Percentiles rank a stretch among this genome's conserved stretches.
phyloP scores from a whole-genome alignment of 2,888 invertebrate species.

The Lycaena phlaeas region DNA sequence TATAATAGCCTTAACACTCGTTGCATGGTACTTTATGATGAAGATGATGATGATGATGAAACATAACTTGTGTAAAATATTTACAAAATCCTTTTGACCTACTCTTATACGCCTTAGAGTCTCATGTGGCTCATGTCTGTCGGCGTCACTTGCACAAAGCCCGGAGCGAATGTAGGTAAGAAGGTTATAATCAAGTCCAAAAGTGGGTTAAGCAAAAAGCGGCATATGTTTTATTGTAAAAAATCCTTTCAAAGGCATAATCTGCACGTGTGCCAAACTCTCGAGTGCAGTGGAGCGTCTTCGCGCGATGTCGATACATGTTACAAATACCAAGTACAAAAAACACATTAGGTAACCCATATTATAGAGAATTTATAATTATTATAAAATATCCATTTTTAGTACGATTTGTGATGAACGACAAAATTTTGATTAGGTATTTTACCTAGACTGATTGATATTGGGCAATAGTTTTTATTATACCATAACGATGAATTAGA shows the following conservation, averaged over 20 bases:
- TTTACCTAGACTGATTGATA: too few relatives aligned
- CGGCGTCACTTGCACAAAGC: conserved; percentile 52
- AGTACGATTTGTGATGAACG: too few relatives aligned
- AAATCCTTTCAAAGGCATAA: conserved; percentile 58
- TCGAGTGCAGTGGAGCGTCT: conserved; percentile 40
- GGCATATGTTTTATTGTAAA: conserved; percentile 69
- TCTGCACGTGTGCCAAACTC: conserved; percentile 61
- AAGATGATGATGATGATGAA: too few relatives aligned
- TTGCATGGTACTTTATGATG: too few relatives aligned
- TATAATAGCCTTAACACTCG: too few relatives aligned
- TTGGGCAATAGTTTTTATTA: too few relatives aligned
- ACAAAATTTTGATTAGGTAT: too few relatives aligned
- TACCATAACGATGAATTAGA: too few relatives aligned
- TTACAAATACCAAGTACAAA: background rate
- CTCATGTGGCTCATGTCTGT: conserved; percentile 24
- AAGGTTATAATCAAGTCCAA: conserved; percentile 67
- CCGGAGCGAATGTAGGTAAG: conserved; percentile 69
- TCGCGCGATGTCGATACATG: conserved; percentile 29
- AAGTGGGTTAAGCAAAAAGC: conserved; percentile 73
- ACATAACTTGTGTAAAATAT: background rate
- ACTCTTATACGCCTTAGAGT: background rate
- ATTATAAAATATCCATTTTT: too few relatives aligned
- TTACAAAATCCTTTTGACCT: background rate
- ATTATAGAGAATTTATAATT: too few relatives aligned
- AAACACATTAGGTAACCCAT: too few relatives aligned